phyloP scores from a whole-genome alignment of 2,888 invertebrate genomes.

The Cremastobaeus sp. region DNA sequence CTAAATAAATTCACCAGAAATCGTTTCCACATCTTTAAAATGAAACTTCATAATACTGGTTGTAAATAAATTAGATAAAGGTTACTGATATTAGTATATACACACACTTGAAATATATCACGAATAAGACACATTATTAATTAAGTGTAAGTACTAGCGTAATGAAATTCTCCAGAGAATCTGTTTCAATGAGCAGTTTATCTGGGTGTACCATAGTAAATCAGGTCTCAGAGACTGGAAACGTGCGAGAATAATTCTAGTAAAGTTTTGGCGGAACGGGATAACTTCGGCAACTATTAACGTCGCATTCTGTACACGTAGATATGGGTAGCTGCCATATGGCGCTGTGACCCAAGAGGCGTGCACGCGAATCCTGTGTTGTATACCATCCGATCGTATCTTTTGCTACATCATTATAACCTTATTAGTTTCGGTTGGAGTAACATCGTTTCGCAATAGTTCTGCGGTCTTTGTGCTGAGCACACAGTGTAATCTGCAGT shows the following conservation, averaged over 20 bases:
- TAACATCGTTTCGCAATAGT: conserved; percentile 46
- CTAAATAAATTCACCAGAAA: neutral
- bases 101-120: conserved; percentile 19
- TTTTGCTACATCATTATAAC: conserved; percentile 57
- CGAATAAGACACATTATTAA: conserved; percentile 43
- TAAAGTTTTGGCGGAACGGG: conserved; percentile 55
- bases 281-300: conserved; percentile 60
- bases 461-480: conserved; percentile 32
- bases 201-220: conserved; percentile 50
- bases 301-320: conserved; percentile 59
- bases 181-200: conserved; percentile 54
- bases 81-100: no score
- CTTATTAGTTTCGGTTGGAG: conserved; percentile 51
- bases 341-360: conserved; percentile 46
- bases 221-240: conserved; percentile 46
- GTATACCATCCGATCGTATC: conserved; percentile 49
- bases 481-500: conserved; percentile 27
- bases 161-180: conserved; percentile 54
- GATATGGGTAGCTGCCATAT: conserved; percentile 46
- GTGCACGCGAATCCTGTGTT: conserved; percentile 28
- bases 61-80: conserved; percentile 3
- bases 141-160: conserved; percentile 47
- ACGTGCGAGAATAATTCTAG: conserved; percentile 56
- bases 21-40: conserved; percentile 3
- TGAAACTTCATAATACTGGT: neutral